A percentile compares a stretch with the other conserved stretches of the same genome.
phyloP scores from a whole-genome alignment of 2,797 vertebrate genomes.

The Sebastes hubbsi region DNA sequence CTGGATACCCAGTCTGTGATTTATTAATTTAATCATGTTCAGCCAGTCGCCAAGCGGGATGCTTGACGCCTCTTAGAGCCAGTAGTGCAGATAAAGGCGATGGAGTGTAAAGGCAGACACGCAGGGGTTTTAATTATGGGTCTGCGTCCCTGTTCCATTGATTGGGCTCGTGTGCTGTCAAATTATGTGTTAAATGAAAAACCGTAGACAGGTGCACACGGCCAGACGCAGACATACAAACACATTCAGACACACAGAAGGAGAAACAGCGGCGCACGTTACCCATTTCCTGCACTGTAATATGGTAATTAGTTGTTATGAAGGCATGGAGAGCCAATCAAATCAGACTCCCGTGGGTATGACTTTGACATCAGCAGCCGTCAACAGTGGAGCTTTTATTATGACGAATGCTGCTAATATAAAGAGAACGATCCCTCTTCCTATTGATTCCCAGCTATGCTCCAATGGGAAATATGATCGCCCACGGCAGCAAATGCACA shows the following conservation, averaged over 20 bases:
- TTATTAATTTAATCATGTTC: slow-evolving; percentile 45
- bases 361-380: slow-evolving; percentile 57
- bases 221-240: neutral
- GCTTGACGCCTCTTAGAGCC: neutral
- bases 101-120: slow-evolving; percentile 39
- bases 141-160: slow-evolving; percentile 38
- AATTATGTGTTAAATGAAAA: slow-evolving; percentile 60
- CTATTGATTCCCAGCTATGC: slow-evolving; percentile 62
- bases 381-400: slow-evolving; percentile 65
- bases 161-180: slow-evolving; percentile 41
- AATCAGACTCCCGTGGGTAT: slow-evolving; percentile 52
- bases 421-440: slow-evolving; percentile 25
- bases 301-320: slow-evolving; percentile 63
- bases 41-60: neutral
- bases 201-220: slow-evolving; percentile 24
- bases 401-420: slow-evolving; percentile 76
- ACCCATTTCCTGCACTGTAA: slow-evolving; percentile 53
- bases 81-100: slow-evolving; percentile 38
- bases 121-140: slow-evolving; percentile 62
- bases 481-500: slow-evolving; percentile 17
- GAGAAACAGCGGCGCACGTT: slow-evolving; percentile 11
- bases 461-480: slow-evolving; percentile 52
- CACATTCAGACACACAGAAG: neutral
- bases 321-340: slow-evolving; percentile 57
- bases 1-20: slow-evolving; percentile 10